These are phyloP conservation scores for Cecidostiba fungosa DNA, from an alignment of 2,888 invertebrate genomes.

Conservation along the genomic window DNA sequence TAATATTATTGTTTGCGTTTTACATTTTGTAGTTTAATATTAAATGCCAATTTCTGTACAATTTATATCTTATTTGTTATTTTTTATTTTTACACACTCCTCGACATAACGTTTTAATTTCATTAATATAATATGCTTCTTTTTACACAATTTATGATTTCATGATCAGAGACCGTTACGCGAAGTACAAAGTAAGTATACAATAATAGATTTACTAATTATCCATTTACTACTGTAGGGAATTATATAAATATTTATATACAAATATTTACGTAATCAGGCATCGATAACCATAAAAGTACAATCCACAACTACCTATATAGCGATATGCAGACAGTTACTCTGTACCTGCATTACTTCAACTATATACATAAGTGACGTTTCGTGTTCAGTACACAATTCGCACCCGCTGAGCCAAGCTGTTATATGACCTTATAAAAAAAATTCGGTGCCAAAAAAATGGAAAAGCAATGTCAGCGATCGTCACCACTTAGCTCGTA, in stretches of 20 bases:
- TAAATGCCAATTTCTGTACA: constrained; percentile 51
- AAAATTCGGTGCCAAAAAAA: not conserved
- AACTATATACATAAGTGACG: not conserved
- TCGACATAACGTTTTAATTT: not conserved
- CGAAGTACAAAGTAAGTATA: too few relatives aligned
- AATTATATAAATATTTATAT: too few relatives aligned
- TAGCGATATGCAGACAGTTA: too few relatives aligned
- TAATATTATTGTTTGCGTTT: constrained; percentile 54
- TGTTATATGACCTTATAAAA: not conserved
- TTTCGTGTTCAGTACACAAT: not conserved
- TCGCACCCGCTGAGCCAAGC: not conserved
- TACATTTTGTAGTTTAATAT: constrained; percentile 47
- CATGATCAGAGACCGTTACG: too few relatives aligned
- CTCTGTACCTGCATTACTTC: too few relatives aligned
- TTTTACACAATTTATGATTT: too few relatives aligned
- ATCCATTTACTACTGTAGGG: too few relatives aligned
- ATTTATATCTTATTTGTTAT: constrained; percentile 42
- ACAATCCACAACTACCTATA: too few relatives aligned
- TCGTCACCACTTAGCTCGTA: not conserved
- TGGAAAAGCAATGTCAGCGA: not conserved
- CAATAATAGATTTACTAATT: too few relatives aligned
- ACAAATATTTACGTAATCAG: too few relatives aligned
- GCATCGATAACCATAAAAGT: too few relatives aligned
- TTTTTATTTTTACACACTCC: constrained; percentile 12
- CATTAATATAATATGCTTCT: not conserved